These are phyloP conservation scores for Bothrops jararaca DNA, from an alignment of 2,113 vertebrate genomes.

Conservation along the genomic window DNA sequence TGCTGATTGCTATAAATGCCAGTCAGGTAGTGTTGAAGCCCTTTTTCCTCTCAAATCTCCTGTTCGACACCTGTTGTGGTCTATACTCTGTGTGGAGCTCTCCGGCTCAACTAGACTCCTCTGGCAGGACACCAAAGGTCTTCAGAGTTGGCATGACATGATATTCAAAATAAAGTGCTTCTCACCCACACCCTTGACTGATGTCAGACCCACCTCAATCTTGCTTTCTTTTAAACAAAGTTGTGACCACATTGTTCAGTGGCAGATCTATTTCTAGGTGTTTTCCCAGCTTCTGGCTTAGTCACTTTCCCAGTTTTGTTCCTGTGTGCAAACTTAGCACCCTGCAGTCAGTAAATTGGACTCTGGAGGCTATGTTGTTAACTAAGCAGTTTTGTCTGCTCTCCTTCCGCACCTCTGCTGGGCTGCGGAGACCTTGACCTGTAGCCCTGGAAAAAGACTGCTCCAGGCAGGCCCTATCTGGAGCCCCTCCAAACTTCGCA, in stretches of 20 bases:
- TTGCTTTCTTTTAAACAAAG: background rate
- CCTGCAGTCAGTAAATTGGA: background rate
- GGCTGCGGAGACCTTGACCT: background rate
- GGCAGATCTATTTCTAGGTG: conserved; percentile 29
- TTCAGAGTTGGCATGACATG: background rate
- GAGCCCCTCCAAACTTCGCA: too few relatives aligned
- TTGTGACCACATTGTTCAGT: background rate
- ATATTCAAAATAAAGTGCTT: background rate
- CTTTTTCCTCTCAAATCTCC: background rate
- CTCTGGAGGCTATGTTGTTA: background rate
- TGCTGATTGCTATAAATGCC: background rate
- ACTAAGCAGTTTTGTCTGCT: background rate
- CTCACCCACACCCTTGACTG: background rate
- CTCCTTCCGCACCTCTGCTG: background rate
- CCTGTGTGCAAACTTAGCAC: background rate
- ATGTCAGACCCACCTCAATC: background rate
- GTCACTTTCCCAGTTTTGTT: conserved; percentile 5
- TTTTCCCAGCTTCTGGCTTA: conserved; percentile 9
- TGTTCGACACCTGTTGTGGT: background rate
- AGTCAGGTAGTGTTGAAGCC: background rate
- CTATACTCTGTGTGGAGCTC: background rate
- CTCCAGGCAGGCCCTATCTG: background rate
- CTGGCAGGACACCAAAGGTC: background rate
- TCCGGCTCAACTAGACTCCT: background rate
- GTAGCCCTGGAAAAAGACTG: background rate